Evolutionary conservation across 2,113 vertebrate genomes (phyloP), one percentile per base, ranked within the genome.

Genomic region (Aviceda subcristata): DNA sequence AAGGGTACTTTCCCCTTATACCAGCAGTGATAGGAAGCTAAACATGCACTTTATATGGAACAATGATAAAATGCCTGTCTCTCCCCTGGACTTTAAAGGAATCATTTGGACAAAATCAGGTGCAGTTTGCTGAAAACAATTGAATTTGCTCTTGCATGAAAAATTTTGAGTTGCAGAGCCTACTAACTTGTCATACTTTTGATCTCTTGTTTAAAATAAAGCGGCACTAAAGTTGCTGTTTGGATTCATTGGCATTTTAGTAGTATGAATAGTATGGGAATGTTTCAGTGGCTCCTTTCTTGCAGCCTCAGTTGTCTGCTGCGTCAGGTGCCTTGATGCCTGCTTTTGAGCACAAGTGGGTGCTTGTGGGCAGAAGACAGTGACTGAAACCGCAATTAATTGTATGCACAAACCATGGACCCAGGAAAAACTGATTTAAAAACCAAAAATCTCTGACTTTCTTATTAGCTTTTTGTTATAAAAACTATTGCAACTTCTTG

Each of bases 101-200:
- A 51, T 64, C n/a, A 9, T 79, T 88, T 68, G 53, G 74, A 68
- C 66, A 93, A 88, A 93, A 73, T 86, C 48, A 69, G 71, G 17
- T 80, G 50, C 45, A 32, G 15, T 53, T 92, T 77, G 20, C 50
- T 89, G 73, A 50, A 92, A 95, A 45, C 38, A 11, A 53, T 62
- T 64, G 62, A 60, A 55, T 79, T 89, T 84, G 39, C 36, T 93
- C 53, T 88, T 93, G 82, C 79, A 41, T 79, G 46, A 76, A 76
- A 84, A 73, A 34, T 9, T 20, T n/a, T 55, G 36, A 73, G 17
- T 90, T 80, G 57, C 82, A 72, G 63, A 88, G 57, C 36, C 34
- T 27, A 39, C 43, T 72, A 62, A 53, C 38, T 78, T 69, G 60
- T 67, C 78, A 45, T 55, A 12, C 50, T 60, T 36, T 27, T 45